Evolutionary conservation across 2,888 invertebrate genomes (phyloP), one percentile per base, ranked within the genome.

Genomic region (Pachliopta kotzebuea): DNA sequence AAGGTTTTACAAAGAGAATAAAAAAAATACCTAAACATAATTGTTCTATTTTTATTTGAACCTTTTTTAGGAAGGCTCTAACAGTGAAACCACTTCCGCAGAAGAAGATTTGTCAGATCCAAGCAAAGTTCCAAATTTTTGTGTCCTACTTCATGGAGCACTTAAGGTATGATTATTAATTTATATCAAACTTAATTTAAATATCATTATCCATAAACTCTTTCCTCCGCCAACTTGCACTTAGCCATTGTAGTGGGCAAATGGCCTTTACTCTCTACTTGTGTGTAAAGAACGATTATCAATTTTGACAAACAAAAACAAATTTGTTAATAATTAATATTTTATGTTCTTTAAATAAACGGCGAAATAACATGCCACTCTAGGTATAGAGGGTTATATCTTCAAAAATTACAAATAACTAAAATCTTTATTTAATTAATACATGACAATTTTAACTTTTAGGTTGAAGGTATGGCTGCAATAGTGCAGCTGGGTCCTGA

Each of bases 111-210:
- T 88, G 55, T 88, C 92, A 0, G 96, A 96, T 75, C 96, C 96
- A 62, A 95, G 95, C 62, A 96, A 95, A 88, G 93, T 93, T 56
- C 96, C 98, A 0, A 97, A 97, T 2, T 97, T 98, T 79, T 98
- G 98, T 81, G 98, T 98, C 6, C 86, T 99, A 18, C 93, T 99
- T 2, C 98, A 99, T 80, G 98, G 98, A 4, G 97, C 98, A 52
- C 89, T 98, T 4, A 98, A 98, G 92, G 95, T 95, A 74, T 52
- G 24, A 29, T 45, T 2, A 49, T 49, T 49, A 20, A 20, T 49
- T 49, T 20, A 14, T 14, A 49, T 4, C 20, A 49, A 49, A 49
- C 4, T 37, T 18, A 45, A n/a, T 45, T n/a, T 18, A 45, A 45
- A 45, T 7, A n/a, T n/a, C 4, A 18, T 4, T 45, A 45, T n/a